phyloP scores from a whole-genome alignment of 2,113 vertebrate genomes.

The Naja naja region DNA sequence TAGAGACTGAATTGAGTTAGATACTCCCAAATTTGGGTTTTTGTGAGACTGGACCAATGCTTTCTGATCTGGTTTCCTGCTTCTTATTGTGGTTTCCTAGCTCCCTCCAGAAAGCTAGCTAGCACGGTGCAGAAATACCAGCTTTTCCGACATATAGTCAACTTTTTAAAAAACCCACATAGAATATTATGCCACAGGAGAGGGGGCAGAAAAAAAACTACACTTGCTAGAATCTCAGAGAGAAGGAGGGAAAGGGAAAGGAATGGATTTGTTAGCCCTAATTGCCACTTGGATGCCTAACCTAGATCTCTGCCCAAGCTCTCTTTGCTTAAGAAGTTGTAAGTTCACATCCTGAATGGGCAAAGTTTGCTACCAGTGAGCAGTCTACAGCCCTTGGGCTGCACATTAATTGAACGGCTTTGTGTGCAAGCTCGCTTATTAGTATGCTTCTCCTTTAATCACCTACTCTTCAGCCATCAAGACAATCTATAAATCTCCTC shows the following conservation, averaged over 20 bases:
- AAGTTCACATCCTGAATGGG: conserved; percentile 65
- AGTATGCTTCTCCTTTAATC: conserved; percentile 74
- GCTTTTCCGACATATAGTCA: too few species aligned
- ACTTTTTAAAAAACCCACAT: background rate
- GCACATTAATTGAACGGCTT: conserved; percentile 73
- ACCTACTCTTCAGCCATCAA: conserved; percentile 76
- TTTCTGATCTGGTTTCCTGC: background rate
- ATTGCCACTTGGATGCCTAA: conserved; percentile 61
- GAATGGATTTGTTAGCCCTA: conserved; percentile 54
- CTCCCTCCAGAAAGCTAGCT: background rate
- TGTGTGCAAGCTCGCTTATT: conserved; percentile 70
- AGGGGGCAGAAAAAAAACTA: background rate
- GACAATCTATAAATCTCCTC: conserved; percentile 82
- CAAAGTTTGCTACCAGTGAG: conserved; percentile 70
- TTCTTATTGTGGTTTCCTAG: background rate
- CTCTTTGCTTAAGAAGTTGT: conserved; percentile 63
- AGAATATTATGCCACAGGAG: background rate
- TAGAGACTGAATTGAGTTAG: background rate
- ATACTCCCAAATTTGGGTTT: background rate
- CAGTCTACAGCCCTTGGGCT: conserved; percentile 70
- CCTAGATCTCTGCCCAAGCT: conserved; percentile 49
- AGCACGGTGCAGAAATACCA: background rate
- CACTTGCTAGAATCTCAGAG: background rate
- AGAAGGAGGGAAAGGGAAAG: conserved; percentile 7
- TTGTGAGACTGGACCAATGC: background rate